A percentile compares a stretch with the other conserved stretches of the same genome.
These are phyloP conservation scores for Chelidonichthys spinosus DNA, from an alignment of 2,797 vertebrate species.

Conservation along the genomic window DNA sequence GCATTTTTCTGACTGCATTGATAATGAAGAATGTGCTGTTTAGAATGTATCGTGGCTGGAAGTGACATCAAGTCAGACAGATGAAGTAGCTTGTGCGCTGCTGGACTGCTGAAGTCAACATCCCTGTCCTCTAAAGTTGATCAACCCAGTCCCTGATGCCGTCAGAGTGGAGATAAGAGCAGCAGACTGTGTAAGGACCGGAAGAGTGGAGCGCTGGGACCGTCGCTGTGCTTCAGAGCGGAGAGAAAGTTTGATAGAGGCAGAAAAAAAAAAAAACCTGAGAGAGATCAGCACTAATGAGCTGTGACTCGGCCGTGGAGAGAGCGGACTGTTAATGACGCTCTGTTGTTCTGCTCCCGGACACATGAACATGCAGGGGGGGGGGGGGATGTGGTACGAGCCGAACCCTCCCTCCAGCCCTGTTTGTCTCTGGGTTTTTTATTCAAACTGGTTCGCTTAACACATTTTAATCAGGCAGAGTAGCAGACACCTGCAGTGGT, in stretches of 20 bases:
- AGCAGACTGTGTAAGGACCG: conserved; percentile 17
- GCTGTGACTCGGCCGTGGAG: conserved; percentile 62
- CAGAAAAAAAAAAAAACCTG: conserved; percentile 34
- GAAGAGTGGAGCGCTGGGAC: conserved; percentile 36
- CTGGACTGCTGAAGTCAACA: conserved; percentile 20
- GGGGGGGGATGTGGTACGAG: conserved; percentile 12
- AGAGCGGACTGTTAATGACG: conserved; percentile 56
- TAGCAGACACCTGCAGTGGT: conserved; percentile 44
- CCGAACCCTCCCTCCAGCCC: conserved; percentile 33
- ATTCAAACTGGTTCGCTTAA: conserved; percentile 38
- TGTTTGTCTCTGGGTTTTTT: conserved; percentile 35
- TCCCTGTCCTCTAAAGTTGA: conserved; percentile 46
- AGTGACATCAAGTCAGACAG: conserved; percentile 37
- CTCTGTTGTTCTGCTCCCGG: conserved; percentile 39
- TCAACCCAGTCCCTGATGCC: conserved; percentile 33
- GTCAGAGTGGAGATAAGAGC: conserved; percentile 43
- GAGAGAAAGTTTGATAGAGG: conserved; percentile 54
- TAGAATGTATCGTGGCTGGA: not conserved
- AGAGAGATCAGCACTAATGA: conserved; percentile 72
- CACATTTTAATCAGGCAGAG: conserved; percentile 42
- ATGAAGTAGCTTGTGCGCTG: conserved; percentile 42
- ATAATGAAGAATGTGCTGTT: too few species aligned
- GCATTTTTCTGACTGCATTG: not conserved
- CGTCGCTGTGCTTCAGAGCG: conserved; percentile 35
- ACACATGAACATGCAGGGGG: not conserved